These are phyloP conservation scores for Scrobipalpa costella DNA, from an alignment of 2,888 invertebrate species.

Conservation along the genomic window DNA sequence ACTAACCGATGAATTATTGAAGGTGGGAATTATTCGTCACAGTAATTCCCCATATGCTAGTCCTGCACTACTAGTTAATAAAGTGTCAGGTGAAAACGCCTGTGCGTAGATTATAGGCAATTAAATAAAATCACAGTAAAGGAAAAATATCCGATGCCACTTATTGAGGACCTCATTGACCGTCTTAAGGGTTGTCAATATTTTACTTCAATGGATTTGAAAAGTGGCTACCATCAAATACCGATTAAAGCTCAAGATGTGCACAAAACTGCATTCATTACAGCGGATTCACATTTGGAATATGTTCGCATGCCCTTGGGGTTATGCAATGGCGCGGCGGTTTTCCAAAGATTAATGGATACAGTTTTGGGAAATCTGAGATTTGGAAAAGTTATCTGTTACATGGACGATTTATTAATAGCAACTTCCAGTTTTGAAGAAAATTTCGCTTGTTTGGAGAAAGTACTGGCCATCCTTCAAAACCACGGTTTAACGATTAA, in stretches of 20 bases:
- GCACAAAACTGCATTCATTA: too few species aligned
- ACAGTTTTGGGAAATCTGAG: constrained; percentile 33
- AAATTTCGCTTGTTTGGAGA: constrained; percentile 23
- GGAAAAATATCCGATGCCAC: constrained; percentile 26
- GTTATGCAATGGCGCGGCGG: too few species aligned
- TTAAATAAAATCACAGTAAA: constrained; percentile 13
- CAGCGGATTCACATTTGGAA: too few species aligned
- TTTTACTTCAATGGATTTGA: constrained; percentile 32
- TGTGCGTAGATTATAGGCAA: constrained; percentile 12
- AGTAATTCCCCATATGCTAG: constrained; percentile 16
- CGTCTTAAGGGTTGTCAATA: constrained; percentile 29
- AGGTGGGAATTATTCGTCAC: constrained; percentile 11
- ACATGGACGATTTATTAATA: constrained; percentile 30
- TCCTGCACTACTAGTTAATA: constrained; percentile 30
- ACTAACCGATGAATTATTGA: constrained; percentile 13
- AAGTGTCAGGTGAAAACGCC: constrained; percentile 34
- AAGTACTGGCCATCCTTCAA: constrained; percentile 25
- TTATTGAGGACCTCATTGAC: constrained; percentile 33
- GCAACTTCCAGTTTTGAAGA: constrained; percentile 16
- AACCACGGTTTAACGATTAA: constrained; percentile 29
- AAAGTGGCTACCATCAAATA: constrained; percentile 41
- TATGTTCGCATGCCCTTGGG: too few species aligned
- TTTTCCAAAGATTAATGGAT: constrained; percentile 33
- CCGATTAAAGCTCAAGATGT: constrained; percentile 34
- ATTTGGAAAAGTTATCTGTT: constrained; percentile 26